Conservation (phyloP, 2,888 invertebrate genomes). For the Drosophila mimica region DNA sequence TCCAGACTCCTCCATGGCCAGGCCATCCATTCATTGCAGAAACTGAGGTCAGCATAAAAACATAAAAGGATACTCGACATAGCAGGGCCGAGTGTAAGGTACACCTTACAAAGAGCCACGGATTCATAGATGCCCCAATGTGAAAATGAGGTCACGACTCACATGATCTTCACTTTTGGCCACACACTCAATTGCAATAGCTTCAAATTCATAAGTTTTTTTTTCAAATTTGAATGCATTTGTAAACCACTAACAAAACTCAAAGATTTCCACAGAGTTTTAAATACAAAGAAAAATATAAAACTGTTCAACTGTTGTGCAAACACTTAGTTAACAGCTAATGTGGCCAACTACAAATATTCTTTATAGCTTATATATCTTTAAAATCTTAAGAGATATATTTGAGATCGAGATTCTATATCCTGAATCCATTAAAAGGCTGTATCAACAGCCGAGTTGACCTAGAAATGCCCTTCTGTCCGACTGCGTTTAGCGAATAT, state of each 20-base stretch:
- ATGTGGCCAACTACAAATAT: not conserved
- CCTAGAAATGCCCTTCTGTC: not conserved
- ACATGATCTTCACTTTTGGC: constrained; percentile 6
- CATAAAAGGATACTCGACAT: constrained; percentile 36
- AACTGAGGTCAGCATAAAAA: constrained; percentile 67
- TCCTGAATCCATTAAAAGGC: not conserved
- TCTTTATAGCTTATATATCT: not conserved
- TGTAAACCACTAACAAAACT: not conserved
- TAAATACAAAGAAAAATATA: not conserved
- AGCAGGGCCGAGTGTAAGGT: constrained; percentile 28
- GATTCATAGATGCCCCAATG: constrained; percentile 18
- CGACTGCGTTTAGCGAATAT: not conserved
- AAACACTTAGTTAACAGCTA: not conserved
- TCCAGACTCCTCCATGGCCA: constrained; percentile 18
- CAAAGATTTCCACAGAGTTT: not conserved
- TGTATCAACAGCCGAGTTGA: not conserved
- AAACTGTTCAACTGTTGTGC: not conserved
- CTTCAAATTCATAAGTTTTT: not conserved
- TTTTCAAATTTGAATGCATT: not conserved
- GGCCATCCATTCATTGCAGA: constrained; percentile 68
- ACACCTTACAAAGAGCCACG: constrained; percentile 43
- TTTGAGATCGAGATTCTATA: not conserved
- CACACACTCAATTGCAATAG: not conserved
- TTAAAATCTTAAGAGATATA: not conserved
- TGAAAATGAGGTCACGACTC: constrained; percentile 1